These are phyloP conservation scores for Notolepis coatsorum DNA, from an alignment of 2,797 vertebrate genomes.

Conservation along the genomic window DNA sequence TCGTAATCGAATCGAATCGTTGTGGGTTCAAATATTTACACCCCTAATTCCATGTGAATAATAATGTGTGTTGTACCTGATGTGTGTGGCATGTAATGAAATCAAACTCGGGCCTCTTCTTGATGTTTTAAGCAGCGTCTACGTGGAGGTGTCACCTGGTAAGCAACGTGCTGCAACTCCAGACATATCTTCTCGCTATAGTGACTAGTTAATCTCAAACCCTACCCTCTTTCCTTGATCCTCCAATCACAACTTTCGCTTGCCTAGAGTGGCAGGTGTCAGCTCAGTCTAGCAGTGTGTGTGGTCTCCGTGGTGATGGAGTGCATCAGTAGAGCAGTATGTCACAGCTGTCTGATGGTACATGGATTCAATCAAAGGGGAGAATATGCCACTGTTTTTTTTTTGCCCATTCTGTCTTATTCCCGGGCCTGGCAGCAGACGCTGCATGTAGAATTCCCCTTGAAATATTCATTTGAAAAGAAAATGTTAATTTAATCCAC, in stretches of 20 bases:
- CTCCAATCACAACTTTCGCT: neutral
- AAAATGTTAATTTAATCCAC: too few species aligned
- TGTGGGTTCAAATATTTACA: too few species aligned
- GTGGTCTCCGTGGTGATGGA: conserved; percentile 3
- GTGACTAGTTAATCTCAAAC: too few species aligned
- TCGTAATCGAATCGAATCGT: too few species aligned
- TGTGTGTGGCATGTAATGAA: conserved; percentile 40
- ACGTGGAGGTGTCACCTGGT: conserved; percentile 62
- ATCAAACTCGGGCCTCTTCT: conserved; percentile 53
- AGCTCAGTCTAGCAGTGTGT: neutral
- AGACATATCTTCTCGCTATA: conserved; percentile 10
- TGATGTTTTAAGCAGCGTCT: conserved; percentile 62
- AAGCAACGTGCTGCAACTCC: conserved; percentile 57
- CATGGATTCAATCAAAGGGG: conserved; percentile 11
- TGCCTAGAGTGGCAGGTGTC: conserved; percentile 12
- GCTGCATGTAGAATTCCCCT: neutral
- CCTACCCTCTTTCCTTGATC: conserved; percentile 17
- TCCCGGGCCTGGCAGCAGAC: too few species aligned
- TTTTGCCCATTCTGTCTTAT: neutral
- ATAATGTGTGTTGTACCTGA: neutral
- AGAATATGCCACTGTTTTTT: neutral
- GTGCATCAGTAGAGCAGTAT: neutral
- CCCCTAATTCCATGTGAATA: too few species aligned
- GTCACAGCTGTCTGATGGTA: neutral
- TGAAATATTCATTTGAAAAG: too few species aligned